phyloP scores from a whole-genome alignment of 2,113 vertebrate species.

The Bufo gargarizans region DNA sequence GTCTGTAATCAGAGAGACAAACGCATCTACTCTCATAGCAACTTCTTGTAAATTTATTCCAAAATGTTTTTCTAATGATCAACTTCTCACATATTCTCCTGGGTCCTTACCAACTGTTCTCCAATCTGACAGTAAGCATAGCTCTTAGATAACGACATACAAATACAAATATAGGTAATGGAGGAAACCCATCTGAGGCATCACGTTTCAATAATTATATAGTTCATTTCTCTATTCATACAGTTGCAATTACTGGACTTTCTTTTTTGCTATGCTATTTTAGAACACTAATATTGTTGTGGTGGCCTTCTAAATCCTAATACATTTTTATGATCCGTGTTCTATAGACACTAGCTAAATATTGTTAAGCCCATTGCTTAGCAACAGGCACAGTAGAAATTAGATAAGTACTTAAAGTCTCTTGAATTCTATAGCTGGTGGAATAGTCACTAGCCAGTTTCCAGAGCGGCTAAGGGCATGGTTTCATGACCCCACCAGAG shows the following conservation, averaged over 20 bases:
- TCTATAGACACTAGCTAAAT: background rate
- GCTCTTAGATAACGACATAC: background rate
- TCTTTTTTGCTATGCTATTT: background rate
- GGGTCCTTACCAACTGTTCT: constrained; percentile 49
- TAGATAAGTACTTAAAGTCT: background rate
- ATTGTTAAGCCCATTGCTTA: background rate
- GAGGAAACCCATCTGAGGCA: background rate
- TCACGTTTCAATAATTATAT: constrained; percentile 25
- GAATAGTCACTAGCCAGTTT: too few species aligned
- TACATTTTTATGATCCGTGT: background rate
- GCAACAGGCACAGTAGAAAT: too few species aligned
- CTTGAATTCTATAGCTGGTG: too few species aligned
- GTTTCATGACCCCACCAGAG: too few species aligned
- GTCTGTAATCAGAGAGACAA: constrained; percentile 36
- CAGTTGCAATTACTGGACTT: background rate
- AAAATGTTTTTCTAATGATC: constrained; percentile 50
- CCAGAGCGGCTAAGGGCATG: too few species aligned
- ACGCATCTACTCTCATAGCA: constrained; percentile 4
- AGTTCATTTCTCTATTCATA: background rate
- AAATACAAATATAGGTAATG: constrained; percentile 36
- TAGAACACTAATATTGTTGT: background rate
- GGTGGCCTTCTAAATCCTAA: background rate
- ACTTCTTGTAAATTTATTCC: constrained; percentile 25
- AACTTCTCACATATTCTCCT: constrained; percentile 6
- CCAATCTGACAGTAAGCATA: constrained; percentile 43